Percentiles rank a stretch among this genome's conserved stretches.
Conservation (phyloP, 2,888 invertebrate species). For the Muscina levida region DNA sequence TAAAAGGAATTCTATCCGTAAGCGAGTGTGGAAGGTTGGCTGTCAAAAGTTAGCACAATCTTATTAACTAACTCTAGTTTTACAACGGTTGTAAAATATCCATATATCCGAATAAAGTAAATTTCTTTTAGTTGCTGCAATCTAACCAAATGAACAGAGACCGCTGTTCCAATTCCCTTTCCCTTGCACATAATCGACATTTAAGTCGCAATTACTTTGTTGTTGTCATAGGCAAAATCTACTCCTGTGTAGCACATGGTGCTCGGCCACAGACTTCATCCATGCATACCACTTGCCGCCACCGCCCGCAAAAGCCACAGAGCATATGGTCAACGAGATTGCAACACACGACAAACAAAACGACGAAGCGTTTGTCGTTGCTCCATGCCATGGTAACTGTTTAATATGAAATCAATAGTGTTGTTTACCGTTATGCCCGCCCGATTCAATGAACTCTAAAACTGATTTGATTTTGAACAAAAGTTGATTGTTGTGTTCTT, state of each 20-base stretch:
- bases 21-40: no score
- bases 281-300: not conserved
- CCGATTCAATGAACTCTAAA: slow-evolving; percentile 51
- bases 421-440: slow-evolving; percentile 49
- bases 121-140: no score
- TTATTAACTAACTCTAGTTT: no score
- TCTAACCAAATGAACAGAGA: no score
- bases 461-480: slow-evolving; percentile 47
- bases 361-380: not conserved
- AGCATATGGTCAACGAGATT: no score
- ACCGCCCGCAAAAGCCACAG: not conserved
- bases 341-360: no score
- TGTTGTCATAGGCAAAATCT: slow-evolving; percentile 4
- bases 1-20: no score
- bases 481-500: slow-evolving; percentile 26
- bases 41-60: no score
- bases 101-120: no score
- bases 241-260: not conserved
- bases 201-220: slow-evolving; percentile 22
- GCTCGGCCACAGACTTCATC: not conserved
- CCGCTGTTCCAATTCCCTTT: no score
- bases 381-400: slow-evolving; percentile 47
- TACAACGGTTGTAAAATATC: no score
- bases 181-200: slow-evolving; percentile 22
- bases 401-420: slow-evolving; percentile 55